phyloP scores from a whole-genome alignment of 1,140 invertebrate genomes.

The Cataglyphis hispanica region DNA sequence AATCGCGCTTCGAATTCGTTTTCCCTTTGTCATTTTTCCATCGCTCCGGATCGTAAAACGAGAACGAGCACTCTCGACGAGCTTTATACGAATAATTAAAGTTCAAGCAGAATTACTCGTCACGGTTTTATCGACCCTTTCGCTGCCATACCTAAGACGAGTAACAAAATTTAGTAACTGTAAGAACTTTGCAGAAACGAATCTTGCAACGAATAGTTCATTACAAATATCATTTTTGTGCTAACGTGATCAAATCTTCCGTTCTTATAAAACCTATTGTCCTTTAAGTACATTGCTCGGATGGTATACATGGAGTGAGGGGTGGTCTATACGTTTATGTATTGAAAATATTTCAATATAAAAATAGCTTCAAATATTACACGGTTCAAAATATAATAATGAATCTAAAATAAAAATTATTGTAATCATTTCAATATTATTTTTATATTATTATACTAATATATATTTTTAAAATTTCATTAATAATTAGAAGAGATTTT shows the following conservation, averaged over 20 bases:
- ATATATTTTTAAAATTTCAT: not conserved
- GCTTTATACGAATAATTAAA: slow-evolving; percentile 50
- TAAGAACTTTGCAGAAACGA: slow-evolving; percentile 5
- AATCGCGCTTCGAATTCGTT: not conserved
- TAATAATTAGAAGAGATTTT: not conserved
- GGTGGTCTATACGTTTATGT: too few species aligned
- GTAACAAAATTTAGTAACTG: slow-evolving; percentile 5
- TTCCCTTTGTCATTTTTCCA: slow-evolving; percentile 14
- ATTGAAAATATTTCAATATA: slow-evolving; percentile 18
- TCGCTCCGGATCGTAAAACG: slow-evolving; percentile 3
- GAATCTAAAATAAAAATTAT: not conserved
- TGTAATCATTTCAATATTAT: not conserved
- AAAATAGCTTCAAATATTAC: not conserved
- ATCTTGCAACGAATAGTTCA: not conserved
- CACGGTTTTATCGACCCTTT: slow-evolving; percentile 44
- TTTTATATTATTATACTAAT: too few species aligned
- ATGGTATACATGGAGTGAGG: not conserved
- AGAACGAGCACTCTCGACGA: slow-evolving; percentile 16
- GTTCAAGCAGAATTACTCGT: not conserved
- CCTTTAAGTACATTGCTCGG: not conserved
- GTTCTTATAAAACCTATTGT: not conserved
- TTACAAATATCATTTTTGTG: not conserved
- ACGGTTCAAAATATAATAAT: not conserved
- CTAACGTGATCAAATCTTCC: not conserved
- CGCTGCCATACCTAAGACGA: not conserved